phyloP scores from a whole-genome alignment of 2,113 vertebrate genomes.

The Pachyramphus minor region DNA sequence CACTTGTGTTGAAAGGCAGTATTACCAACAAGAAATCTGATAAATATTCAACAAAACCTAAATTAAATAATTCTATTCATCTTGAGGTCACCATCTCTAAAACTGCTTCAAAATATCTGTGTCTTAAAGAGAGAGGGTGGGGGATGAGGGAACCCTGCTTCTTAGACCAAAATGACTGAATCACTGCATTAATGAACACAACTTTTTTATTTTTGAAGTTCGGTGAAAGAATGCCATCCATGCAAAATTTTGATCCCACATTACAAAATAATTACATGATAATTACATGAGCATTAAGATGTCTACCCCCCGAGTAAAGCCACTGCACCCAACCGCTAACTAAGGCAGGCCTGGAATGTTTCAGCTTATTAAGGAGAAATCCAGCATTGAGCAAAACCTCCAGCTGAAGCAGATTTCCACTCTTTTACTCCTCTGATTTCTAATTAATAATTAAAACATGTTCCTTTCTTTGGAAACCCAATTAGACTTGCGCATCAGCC shows the following conservation, averaged over 20 bases:
- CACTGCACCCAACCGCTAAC: conserved; percentile 43
- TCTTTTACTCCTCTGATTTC: conserved; percentile 65
- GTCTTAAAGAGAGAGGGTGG: not conserved
- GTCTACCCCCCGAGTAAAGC: conserved; percentile 61
- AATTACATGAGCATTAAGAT: conserved; percentile 68
- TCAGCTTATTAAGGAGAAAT: conserved; percentile 68
- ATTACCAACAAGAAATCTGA: conserved; percentile 50
- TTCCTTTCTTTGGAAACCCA: conserved; percentile 64
- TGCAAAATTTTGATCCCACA: conserved; percentile 67
- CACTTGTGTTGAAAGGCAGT: conserved; percentile 31
- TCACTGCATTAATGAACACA: conserved; percentile 4
- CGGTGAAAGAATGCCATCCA: conserved; percentile 48
- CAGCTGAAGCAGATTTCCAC: conserved; percentile 55
- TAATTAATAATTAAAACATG: conserved; percentile 71
- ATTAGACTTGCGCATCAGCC: conserved; percentile 54
- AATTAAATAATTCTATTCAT: conserved; percentile 40
- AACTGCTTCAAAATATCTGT: conserved; percentile 48
- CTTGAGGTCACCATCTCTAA: conserved; percentile 13
- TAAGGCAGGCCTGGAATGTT: conserved; percentile 54
- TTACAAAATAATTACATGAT: conserved; percentile 70
- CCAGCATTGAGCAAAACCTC: conserved; percentile 67
- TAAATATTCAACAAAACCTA: conserved; percentile 36
- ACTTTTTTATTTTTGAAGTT: conserved; percentile 52
- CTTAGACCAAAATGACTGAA: conserved; percentile 11
- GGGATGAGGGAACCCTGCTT: not conserved